Percentiles rank a stretch among this genome's conserved stretches.
Conservation (phyloP, 2,888 invertebrate genomes). For the Agrypnus murinus region DNA sequence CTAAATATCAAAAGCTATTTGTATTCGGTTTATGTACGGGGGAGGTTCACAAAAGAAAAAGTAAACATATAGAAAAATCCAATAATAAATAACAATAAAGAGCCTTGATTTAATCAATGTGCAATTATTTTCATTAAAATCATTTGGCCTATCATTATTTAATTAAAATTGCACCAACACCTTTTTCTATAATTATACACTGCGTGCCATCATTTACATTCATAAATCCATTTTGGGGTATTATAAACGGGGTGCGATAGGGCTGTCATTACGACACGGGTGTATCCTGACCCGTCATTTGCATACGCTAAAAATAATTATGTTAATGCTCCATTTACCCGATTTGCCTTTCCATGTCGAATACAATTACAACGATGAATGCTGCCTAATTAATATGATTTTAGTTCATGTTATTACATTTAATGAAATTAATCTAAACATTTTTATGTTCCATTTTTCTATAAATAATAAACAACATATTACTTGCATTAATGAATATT, state of each 20-base stretch:
- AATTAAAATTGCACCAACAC: constrained; percentile 41
- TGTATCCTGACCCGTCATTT: constrained; percentile 37
- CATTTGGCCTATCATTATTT: constrained; percentile 1
- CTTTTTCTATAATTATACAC: constrained; percentile 47
- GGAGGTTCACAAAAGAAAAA: not conserved
- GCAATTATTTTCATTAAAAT: not conserved
- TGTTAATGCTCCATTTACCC: constrained; percentile 45
- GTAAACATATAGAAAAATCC: too few species aligned
- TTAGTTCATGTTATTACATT: too few species aligned
- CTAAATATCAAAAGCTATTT: constrained; percentile 14
- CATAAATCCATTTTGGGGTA: constrained; percentile 43
- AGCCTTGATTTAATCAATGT: not conserved
- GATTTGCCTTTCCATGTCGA: constrained; percentile 44
- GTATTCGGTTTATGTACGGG: not conserved
- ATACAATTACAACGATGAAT: constrained; percentile 37
- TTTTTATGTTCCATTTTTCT: too few species aligned
- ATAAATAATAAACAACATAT: too few species aligned
- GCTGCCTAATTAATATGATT: constrained; percentile 28
- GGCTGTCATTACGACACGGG: constrained; percentile 32
- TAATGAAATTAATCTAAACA: too few species aligned
- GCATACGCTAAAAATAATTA: constrained; percentile 45
- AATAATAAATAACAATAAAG: too few species aligned
- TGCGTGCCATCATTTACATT: constrained; percentile 49
- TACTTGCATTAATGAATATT: too few species aligned
- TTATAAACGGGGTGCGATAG: constrained; percentile 15